These are phyloP conservation scores for Stictocephala bisonia DNA, from an alignment of 2,888 invertebrate genomes.

Conservation along the genomic window DNA sequence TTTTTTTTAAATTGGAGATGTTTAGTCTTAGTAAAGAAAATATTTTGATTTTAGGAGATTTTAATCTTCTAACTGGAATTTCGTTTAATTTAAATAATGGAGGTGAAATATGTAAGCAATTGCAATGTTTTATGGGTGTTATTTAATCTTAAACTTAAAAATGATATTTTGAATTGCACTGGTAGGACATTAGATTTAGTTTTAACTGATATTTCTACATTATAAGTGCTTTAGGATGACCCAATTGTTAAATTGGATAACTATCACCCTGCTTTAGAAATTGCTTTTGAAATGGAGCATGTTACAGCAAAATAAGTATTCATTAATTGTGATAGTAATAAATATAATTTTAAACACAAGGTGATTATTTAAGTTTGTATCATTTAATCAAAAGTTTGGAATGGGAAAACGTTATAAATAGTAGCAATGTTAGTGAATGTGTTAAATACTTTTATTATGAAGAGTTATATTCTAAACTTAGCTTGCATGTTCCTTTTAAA, in stretches of 20 bases:
- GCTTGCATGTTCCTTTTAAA: neutral
- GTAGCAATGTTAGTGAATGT: neutral
- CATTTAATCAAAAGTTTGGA: neutral
- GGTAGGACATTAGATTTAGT: neutral
- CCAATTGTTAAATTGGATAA: neutral
- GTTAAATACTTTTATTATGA: neutral
- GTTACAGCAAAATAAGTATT: no score
- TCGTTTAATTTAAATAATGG: neutral
- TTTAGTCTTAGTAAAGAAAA: conserved; percentile 1
- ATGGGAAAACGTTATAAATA: neutral
- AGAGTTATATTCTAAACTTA: neutral
- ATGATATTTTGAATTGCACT: neutral
- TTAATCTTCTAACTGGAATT: neutral
- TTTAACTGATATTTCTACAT: no score
- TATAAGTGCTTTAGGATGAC: neutral
- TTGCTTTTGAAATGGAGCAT: no score
- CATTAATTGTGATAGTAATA: no score
- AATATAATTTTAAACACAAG: neutral
- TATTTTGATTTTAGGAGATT: neutral
- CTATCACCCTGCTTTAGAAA: no score
- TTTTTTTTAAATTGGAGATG: no score
- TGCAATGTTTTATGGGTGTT: neutral
- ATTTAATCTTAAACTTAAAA: neutral
- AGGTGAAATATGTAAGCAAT: neutral
- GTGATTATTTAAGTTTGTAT: neutral